Evolutionary conservation across 2,113 vertebrate genomes (phyloP).

Genomic region (Pantherophis guttatus): DNA sequence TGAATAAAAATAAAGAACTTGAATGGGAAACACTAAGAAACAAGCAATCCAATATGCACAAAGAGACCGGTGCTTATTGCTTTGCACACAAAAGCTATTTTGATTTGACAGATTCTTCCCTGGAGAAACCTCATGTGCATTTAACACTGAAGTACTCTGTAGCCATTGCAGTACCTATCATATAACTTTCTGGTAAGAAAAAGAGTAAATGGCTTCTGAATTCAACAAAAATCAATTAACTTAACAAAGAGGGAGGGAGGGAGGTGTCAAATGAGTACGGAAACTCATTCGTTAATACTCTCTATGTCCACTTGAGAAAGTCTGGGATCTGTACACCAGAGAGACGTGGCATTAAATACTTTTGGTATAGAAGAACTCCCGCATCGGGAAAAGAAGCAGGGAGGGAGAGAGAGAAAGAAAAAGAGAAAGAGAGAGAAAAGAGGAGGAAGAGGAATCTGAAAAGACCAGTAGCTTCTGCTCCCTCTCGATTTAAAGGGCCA

Average conservation of each 20-base stretch:
- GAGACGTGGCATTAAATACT: constrained; percentile 12
- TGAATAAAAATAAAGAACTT: background rate
- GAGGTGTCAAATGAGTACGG: background rate
- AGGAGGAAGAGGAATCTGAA: background rate
- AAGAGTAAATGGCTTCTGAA: background rate
- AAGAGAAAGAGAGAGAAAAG: background rate
- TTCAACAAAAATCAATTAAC: background rate
- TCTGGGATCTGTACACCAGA: background rate
- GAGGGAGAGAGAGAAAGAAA: background rate
- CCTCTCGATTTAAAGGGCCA: background rate
- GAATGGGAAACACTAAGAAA: background rate
- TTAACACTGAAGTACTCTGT: background rate
- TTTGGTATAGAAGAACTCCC: background rate
- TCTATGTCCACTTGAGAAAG: background rate
- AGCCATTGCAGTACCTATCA: background rate
- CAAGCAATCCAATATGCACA: background rate
- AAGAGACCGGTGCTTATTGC: background rate
- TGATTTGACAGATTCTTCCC: background rate
- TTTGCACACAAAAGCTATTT: background rate
- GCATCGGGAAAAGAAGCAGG: background rate
- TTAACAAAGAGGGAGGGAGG: background rate
- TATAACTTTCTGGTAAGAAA: background rate
- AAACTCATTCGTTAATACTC: background rate
- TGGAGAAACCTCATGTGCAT: background rate
- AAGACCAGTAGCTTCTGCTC: background rate